Evolutionary conservation across 2,113 vertebrate species (phyloP).

Genomic region (Hystrix cristata): DNA sequence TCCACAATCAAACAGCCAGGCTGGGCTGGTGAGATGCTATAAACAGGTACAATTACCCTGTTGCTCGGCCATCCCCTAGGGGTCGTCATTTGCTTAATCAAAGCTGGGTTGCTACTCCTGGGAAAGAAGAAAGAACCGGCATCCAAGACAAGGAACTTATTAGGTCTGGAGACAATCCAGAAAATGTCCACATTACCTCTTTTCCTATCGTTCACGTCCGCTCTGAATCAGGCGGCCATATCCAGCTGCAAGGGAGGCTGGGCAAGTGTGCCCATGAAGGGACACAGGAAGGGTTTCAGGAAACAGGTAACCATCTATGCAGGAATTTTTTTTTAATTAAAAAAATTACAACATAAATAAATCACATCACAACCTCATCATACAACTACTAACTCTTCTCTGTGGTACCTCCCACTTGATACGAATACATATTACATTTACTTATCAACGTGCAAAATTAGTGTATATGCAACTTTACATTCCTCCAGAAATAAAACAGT

Average conservation of each 20-base stretch:
- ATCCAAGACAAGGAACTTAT: background rate
- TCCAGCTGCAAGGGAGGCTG: background rate
- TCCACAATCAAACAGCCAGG: background rate
- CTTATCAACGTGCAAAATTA: slow-evolving; percentile 40
- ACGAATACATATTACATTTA: background rate
- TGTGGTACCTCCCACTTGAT: background rate
- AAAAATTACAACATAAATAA: background rate
- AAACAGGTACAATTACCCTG: background rate
- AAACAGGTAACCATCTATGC: background rate
- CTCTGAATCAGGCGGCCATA: background rate
- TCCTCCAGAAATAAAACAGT: background rate
- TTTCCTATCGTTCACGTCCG: background rate
- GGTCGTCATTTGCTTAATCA: slow-evolving; percentile 1
- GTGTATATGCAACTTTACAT: background rate
- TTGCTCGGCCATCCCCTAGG: background rate
- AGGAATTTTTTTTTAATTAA: background rate
- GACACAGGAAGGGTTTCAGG: background rate
- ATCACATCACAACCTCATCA: slow-evolving; percentile 4
- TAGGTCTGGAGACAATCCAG: background rate
- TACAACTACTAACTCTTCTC: background rate
- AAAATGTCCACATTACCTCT: background rate
- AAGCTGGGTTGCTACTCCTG: slow-evolving; percentile 32
- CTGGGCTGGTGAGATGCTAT: background rate
- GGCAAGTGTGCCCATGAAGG: background rate
- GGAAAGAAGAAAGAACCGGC: slow-evolving; percentile 13